A percentile compares a stretch with the other conserved stretches of the same genome.
phyloP scores from a whole-genome alignment of 2,888 invertebrate species.

The Drosophila stalkeri region DNA sequence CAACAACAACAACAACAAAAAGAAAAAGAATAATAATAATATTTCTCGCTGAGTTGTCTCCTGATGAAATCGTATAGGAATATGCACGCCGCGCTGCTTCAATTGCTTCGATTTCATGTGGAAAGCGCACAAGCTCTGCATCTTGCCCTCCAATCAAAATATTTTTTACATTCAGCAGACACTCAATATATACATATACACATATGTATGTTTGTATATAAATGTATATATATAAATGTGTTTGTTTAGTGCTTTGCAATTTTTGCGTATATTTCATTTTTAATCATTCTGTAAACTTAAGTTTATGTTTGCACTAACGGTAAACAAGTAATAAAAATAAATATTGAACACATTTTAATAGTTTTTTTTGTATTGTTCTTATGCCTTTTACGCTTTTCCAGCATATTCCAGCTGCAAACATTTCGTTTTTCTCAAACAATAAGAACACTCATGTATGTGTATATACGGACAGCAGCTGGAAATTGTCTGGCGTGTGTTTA shows the following conservation, averaged over 20 bases:
- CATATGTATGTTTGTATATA: neutral
- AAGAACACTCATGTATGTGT: constrained; percentile 5
- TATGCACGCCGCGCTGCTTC: constrained; percentile 9
- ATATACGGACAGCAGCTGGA: constrained; percentile 26
- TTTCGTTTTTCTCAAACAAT: constrained; percentile 21
- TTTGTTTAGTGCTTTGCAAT: constrained; percentile 44
- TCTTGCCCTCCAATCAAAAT: no score
- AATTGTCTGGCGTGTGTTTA: constrained; percentile 35
- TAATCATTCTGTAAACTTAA: constrained; percentile 53
- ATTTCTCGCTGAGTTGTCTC: constrained; percentile 10
- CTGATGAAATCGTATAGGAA: constrained; percentile 31
- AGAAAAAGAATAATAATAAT: no score
- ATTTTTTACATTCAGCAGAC: constrained; percentile 7
- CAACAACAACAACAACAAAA: constrained; percentile 10
- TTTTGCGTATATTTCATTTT: constrained; percentile 50
- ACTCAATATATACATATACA: constrained; percentile 18
- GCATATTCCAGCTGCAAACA: constrained; percentile 36
- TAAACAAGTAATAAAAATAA: constrained; percentile 51
- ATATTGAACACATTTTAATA: constrained; percentile 57
- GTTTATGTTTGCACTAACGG: constrained; percentile 34
- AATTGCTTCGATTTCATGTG: constrained; percentile 31
- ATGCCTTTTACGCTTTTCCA: constrained; percentile 18
- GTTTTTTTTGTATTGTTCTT: constrained; percentile 6
- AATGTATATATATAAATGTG: neutral
- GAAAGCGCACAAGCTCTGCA: constrained; percentile 7